These are phyloP conservation scores for Capromys pilorides DNA, from an alignment of 2,797 vertebrate genomes.

Conservation along the genomic window DNA sequence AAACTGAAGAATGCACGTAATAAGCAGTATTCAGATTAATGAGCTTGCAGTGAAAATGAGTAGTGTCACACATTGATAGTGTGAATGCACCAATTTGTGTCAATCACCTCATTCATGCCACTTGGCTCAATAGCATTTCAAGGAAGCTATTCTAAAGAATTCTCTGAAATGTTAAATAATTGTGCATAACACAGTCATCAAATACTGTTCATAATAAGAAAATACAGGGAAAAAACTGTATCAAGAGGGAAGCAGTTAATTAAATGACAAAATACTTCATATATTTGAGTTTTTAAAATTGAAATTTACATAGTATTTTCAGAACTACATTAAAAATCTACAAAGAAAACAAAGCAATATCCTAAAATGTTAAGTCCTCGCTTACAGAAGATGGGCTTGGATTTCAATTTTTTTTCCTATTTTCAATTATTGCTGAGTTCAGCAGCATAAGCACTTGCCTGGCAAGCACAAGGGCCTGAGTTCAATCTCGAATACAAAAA, in stretches of 20 bases:
- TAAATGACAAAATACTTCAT: conserved; percentile 1
- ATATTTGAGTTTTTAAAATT: not conserved
- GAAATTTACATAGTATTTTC: conserved; percentile 10
- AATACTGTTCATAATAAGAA: not conserved
- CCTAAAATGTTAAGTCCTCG: conserved; percentile 40
- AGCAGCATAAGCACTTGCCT: too few species aligned
- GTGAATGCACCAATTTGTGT: conserved; percentile 4
- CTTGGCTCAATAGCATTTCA: not conserved
- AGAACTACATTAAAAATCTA: not conserved
- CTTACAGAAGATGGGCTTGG: not conserved
- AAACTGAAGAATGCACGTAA: not conserved
- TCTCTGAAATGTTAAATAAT: not conserved
- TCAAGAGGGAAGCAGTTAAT: not conserved
- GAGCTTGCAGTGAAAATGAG: not conserved
- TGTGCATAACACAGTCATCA: not conserved
- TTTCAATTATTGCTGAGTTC: not conserved
- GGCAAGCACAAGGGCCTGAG: too few species aligned
- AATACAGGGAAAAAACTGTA: conserved; percentile 17
- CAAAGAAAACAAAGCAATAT: conserved; percentile 15
- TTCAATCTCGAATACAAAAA: too few species aligned
- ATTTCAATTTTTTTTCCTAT: not conserved
- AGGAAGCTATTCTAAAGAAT: not conserved
- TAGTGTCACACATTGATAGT: not conserved
- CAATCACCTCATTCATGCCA: not conserved
- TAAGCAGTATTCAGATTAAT: not conserved